Conservation (phyloP, 1,140 invertebrate species). For the Ylistrum balloti region DNA sequence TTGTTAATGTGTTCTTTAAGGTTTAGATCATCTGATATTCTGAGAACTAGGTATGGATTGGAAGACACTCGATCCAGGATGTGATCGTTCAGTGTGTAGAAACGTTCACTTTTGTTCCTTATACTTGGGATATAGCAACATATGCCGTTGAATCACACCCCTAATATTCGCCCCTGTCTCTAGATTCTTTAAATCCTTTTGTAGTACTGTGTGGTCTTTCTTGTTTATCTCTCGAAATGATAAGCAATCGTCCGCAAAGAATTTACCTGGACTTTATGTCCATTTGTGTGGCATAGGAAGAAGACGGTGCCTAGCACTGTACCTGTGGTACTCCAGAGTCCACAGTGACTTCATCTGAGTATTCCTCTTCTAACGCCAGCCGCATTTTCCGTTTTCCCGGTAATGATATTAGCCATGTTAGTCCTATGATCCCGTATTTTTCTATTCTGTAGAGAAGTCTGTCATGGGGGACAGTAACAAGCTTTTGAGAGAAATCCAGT, state of each 20-base stretch:
- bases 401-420: too few species aligned
- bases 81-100: constrained; percentile 52
- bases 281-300: constrained; percentile 50
- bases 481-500: too few species aligned
- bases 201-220: constrained; percentile 55
- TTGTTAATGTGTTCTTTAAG: constrained; percentile 57
- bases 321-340: constrained; percentile 57
- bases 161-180: constrained; percentile 60
- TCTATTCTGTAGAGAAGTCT: too few species aligned
- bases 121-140: constrained; percentile 55
- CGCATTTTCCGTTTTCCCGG: too few species aligned
- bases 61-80: constrained; percentile 58
- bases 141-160: too few species aligned
- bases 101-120: not conserved
- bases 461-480: too few species aligned
- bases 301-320: constrained; percentile 50
- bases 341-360: too few species aligned
- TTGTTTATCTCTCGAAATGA: constrained; percentile 53
- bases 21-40: constrained; percentile 58
- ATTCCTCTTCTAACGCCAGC: too few species aligned
- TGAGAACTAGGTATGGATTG: constrained; percentile 59
- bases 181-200: constrained; percentile 58
- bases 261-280: constrained; percentile 57
- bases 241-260: constrained; percentile 63
- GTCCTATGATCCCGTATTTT: too few species aligned